Percentiles rank a stretch among this genome's conserved stretches.
These are phyloP conservation scores for Odontocolon sp. DNA, from an alignment of 2,888 invertebrate genomes.

Conservation along the genomic window DNA sequence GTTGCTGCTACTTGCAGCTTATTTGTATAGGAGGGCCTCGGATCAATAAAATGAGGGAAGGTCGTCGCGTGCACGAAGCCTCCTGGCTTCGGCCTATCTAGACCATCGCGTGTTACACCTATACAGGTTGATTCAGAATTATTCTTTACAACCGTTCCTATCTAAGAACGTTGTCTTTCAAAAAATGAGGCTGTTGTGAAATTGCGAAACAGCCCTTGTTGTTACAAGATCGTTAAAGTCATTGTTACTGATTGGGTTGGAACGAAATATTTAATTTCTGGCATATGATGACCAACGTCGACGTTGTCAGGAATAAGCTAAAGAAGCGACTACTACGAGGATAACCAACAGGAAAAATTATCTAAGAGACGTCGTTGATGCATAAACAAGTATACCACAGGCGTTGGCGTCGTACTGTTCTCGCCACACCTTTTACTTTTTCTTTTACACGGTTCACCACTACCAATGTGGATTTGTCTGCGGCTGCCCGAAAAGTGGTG, in stretches of 20 bases:
- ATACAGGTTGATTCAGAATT: constrained; percentile 46
- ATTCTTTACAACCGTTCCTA: neutral
- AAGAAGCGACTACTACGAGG: constrained; percentile 32
- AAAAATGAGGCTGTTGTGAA: neutral
- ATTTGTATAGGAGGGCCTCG: constrained; percentile 76
- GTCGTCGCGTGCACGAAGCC: constrained; percentile 77
- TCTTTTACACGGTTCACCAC: constrained; percentile 53
- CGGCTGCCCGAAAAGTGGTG: constrained; percentile 64
- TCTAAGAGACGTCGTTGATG: constrained; percentile 63
- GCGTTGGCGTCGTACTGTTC: constrained; percentile 70
- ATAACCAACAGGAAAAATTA: neutral
- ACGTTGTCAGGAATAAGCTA: constrained; percentile 22
- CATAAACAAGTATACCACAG: constrained; percentile 77
- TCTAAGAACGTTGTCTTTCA: neutral
- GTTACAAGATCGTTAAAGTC: constrained; percentile 30
- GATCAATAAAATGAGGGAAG: constrained; percentile 80
- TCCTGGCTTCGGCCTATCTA: constrained; percentile 71
- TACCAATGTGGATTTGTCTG: constrained; percentile 70
- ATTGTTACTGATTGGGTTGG: constrained; percentile 18
- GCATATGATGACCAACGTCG: constrained; percentile 31
- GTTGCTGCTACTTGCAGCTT: constrained; percentile 67
- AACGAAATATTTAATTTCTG: neutral
- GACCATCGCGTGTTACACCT: constrained; percentile 58
- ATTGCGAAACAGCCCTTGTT: constrained; percentile 14
- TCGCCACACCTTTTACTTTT: constrained; percentile 67